Evolutionary conservation across 2,797 vertebrate genomes (phyloP).

Genomic region (Sphenodon punctatus): DNA sequence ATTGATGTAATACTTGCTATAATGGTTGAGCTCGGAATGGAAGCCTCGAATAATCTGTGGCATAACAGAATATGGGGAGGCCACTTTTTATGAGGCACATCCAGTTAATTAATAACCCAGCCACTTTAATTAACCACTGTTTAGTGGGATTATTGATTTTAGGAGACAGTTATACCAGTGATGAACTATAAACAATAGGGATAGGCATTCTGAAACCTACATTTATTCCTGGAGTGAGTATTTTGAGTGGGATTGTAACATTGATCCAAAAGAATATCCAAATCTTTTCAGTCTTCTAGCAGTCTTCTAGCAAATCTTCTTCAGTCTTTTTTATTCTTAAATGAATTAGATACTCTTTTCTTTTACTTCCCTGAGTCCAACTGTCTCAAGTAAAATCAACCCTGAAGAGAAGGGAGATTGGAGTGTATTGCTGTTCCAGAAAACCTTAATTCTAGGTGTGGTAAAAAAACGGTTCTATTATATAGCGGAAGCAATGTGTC

Average conservation of each 20-base stretch:
- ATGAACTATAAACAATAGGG: not conserved
- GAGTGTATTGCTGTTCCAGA: not conserved
- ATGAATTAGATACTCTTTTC: not conserved
- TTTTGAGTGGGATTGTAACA: not conserved
- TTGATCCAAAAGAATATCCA: slow-evolving; percentile 8
- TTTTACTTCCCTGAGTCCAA: not conserved
- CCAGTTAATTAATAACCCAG: not conserved
- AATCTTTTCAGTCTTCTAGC: too few relatives aligned
- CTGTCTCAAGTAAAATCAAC: slow-evolving; percentile 6
- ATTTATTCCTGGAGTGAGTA: slow-evolving; percentile 9
- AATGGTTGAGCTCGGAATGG: not conserved
- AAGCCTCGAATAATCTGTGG: not conserved
- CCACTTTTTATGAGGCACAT: not conserved
- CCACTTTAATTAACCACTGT: not conserved
- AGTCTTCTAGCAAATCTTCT: not conserved
- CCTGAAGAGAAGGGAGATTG: not conserved
- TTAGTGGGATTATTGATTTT: not conserved
- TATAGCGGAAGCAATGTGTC: too few relatives aligned
- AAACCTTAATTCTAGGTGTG: too few relatives aligned
- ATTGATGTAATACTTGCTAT: not conserved
- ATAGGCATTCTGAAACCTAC: slow-evolving; percentile 1
- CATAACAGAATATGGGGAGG: not conserved
- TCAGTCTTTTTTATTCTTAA: not conserved
- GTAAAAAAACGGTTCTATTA: too few relatives aligned
- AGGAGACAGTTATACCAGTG: not conserved